phyloP scores from a whole-genome alignment of 1,140 invertebrate genomes.

The Drosophila insularis region DNA sequence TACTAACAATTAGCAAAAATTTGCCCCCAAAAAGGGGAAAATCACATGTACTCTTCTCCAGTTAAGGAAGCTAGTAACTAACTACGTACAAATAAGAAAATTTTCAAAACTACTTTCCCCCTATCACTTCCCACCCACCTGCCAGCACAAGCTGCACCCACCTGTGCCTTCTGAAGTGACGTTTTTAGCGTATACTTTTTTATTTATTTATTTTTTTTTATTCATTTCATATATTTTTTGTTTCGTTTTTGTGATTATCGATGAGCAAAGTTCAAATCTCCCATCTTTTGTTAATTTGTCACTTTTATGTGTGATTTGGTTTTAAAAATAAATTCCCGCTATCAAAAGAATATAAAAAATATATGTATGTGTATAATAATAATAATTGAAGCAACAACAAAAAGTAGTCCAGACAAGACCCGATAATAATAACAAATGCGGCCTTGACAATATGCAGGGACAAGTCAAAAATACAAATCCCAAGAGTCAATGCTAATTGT shows the following conservation, averaged over 20 bases:
- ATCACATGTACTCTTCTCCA: neutral
- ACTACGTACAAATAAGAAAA: neutral
- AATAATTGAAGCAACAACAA: neutral
- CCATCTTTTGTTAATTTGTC: neutral
- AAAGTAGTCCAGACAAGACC: conserved; percentile 3
- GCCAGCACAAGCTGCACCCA: neutral
- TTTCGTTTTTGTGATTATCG: neutral
- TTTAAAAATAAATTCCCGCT: conserved; percentile 1
- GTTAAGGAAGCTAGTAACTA: neutral
- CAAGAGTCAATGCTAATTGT: neutral
- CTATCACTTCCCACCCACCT: neutral
- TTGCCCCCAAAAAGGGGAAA: neutral
- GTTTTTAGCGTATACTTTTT: neutral
- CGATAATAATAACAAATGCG: conserved; percentile 5
- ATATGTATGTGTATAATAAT: neutral
- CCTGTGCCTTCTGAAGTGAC: neutral
- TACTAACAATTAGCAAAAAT: neutral
- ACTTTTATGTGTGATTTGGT: neutral
- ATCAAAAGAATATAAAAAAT: neutral
- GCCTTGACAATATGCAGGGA: neutral
- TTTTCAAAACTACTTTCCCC: neutral
- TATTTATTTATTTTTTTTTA: no score
- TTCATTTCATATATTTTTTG: no score
- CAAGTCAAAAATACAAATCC: neutral
- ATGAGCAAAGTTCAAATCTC: neutral